Percentiles rank a stretch among this genome's conserved stretches.
These are phyloP conservation scores for Grus americana DNA, from an alignment of 2,113 vertebrate genomes.

Conservation along the genomic window DNA sequence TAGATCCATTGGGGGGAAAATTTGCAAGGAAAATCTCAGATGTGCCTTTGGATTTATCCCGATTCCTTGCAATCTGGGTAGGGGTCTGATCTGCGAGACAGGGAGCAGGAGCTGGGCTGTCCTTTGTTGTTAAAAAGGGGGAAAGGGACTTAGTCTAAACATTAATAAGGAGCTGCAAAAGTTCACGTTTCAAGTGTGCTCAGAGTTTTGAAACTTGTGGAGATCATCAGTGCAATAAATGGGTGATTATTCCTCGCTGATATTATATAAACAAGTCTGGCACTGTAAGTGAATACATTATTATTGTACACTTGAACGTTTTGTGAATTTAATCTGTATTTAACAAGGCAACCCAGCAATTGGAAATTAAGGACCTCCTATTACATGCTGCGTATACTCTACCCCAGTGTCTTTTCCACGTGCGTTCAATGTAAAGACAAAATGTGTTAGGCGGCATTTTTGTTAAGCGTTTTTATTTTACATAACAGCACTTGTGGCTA, in stretches of 20 bases:
- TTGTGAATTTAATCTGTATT: conserved; percentile 44
- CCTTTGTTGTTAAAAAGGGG: conserved; percentile 46
- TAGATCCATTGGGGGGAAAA: not conserved
- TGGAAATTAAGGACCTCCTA: conserved; percentile 45
- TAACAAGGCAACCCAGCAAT: conserved; percentile 25
- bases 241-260: conserved; percentile 2
- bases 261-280: conserved; percentile 51
- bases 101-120: not conserved
- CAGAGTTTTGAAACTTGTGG: conserved; percentile 14
- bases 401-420: not conserved
- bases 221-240: not conserved
- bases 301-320: conserved; percentile 40
- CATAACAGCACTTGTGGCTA: not conserved
- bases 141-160: conserved; percentile 12
- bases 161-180: conserved; percentile 11
- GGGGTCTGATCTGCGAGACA: not conserved
- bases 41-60: not conserved
- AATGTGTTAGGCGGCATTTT: not conserved
- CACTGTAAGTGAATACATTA: conserved; percentile 1
- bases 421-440: not conserved
- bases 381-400: not conserved
- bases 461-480: conserved; percentile 11
- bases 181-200: not conserved
- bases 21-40: not conserved
- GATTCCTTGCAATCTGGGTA: not conserved